phyloP scores from a whole-genome alignment of 2,888 invertebrate species.

The Odiellus spinosus region DNA sequence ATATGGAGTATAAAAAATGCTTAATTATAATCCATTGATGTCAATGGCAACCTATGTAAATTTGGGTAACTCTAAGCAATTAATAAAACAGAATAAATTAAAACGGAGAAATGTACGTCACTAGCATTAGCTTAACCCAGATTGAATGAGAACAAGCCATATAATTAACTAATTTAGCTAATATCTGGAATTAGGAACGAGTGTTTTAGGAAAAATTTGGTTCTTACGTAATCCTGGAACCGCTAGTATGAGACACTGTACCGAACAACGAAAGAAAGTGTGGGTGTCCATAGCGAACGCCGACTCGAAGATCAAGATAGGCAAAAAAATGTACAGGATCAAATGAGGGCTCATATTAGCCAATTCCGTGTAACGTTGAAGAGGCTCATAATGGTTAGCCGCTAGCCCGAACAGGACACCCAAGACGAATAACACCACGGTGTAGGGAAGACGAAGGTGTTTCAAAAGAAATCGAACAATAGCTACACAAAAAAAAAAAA shows the following conservation, averaged over 20 bases:
- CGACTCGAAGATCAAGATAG: conserved; percentile 33
- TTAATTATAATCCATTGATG: no score
- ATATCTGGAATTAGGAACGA: background rate
- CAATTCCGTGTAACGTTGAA: conserved; percentile 22
- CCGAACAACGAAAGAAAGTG: conserved; percentile 27
- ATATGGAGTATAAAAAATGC: no score
- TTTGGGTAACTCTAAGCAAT: no score
- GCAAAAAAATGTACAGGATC: conserved; percentile 30
- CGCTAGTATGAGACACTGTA: conserved; percentile 28
- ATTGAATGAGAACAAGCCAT: no score
- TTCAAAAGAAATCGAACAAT: conserved; percentile 10
- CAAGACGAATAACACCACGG: conserved; percentile 29
- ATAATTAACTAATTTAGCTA: background rate
- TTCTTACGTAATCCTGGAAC: conserved; percentile 29
- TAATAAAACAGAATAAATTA: conserved; percentile 5
- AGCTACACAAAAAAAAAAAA: conserved; percentile 7
- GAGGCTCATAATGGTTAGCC: conserved; percentile 17
- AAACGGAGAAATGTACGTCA: conserved; percentile 1
- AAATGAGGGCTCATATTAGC: conserved; percentile 28
- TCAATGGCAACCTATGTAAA: no score
- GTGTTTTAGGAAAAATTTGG: background rate
- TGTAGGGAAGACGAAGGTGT: conserved; percentile 27
- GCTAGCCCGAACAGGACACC: conserved; percentile 28
- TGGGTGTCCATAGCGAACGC: conserved; percentile 33
- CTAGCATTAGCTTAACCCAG: background rate